A percentile compares a stretch with the other conserved stretches of the same genome.
phyloP scores from a whole-genome alignment of 2,113 vertebrate species.

The Nanger granti region DNA sequence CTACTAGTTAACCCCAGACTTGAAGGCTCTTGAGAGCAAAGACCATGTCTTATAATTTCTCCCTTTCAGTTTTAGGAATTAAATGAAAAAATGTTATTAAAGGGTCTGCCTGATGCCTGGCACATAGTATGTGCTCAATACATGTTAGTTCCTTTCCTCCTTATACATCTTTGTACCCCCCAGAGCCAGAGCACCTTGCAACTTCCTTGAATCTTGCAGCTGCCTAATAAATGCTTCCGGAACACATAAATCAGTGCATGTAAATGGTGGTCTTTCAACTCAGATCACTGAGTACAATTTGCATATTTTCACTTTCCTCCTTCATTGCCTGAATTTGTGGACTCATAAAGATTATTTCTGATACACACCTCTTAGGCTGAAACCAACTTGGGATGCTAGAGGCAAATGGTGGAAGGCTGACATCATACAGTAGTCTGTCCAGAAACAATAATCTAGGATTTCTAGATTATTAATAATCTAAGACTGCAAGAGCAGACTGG shows the following conservation, averaged over 20 bases:
- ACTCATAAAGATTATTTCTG: slow-evolving; percentile 20
- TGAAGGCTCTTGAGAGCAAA: slow-evolving; percentile 27
- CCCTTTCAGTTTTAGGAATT: slow-evolving; percentile 25
- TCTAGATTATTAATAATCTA: neutral
- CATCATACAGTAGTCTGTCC: neutral
- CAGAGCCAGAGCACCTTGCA: neutral
- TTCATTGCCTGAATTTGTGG: slow-evolving; percentile 14
- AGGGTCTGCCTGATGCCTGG: neutral
- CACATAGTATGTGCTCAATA: slow-evolving; percentile 46
- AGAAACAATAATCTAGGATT: neutral
- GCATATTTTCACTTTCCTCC: slow-evolving; percentile 30
- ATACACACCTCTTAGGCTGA: neutral
- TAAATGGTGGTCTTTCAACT: neutral
- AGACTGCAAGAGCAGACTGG: neutral
- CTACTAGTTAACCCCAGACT: slow-evolving; percentile 42
- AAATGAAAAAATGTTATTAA: slow-evolving; percentile 48
- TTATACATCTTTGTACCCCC: neutral
- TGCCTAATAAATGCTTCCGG: slow-evolving; percentile 34
- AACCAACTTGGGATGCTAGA: neutral
- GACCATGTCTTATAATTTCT: slow-evolving; percentile 44
- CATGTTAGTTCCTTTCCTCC: slow-evolving; percentile 4
- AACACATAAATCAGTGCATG: slow-evolving; percentile 7
- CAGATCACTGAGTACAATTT: slow-evolving; percentile 21
- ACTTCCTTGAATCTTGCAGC: slow-evolving; percentile 9
- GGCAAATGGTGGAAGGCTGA: neutral